Percentiles rank a stretch among this genome's conserved stretches.
Evolutionary conservation across 2,888 invertebrate genomes (phyloP).

Genomic region (Neelides folsomi): DNA sequence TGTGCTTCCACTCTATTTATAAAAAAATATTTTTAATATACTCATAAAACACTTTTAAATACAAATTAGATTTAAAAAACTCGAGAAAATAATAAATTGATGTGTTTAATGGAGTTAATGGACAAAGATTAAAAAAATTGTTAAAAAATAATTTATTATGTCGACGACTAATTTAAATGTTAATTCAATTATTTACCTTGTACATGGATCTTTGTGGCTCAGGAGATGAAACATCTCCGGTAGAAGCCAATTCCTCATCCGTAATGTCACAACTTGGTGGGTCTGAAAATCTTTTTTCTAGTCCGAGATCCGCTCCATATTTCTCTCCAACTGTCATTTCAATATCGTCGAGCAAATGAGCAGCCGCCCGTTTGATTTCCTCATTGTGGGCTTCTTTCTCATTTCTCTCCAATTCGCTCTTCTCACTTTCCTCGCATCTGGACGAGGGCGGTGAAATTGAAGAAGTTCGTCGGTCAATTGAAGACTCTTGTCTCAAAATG

Average conservation of each 20-base stretch:
- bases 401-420: constrained; percentile 28
- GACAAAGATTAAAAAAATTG: not conserved
- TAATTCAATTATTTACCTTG: not conserved
- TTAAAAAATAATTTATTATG: not conserved
- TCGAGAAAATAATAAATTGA: not conserved
- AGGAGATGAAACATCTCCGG: constrained; percentile 53
- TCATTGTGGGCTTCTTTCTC: constrained; percentile 34
- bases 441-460: not conserved
- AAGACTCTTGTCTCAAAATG: too few relatives aligned
- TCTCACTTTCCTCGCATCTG: constrained; percentile 10
- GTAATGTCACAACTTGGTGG: constrained; percentile 44
- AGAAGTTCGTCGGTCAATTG: too few relatives aligned
- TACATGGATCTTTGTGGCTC: constrained; percentile 44
- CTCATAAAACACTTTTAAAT: too few relatives aligned
- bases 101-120: too few relatives aligned
- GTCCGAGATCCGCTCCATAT: constrained; percentile 16
- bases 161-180: not conserved
- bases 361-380: constrained; percentile 43
- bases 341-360: constrained; percentile 44
- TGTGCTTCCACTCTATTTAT: constrained; percentile 10
- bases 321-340: constrained; percentile 44
- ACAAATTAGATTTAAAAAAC: too few relatives aligned
- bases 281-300: constrained; percentile 2
- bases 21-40: not conserved
- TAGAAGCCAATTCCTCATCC: constrained; percentile 56